Evolutionary conservation across 2,797 vertebrate genomes (phyloP), one percentile per base, ranked within the genome.

Genomic region (Poeciliopsis presidionis): DNA sequence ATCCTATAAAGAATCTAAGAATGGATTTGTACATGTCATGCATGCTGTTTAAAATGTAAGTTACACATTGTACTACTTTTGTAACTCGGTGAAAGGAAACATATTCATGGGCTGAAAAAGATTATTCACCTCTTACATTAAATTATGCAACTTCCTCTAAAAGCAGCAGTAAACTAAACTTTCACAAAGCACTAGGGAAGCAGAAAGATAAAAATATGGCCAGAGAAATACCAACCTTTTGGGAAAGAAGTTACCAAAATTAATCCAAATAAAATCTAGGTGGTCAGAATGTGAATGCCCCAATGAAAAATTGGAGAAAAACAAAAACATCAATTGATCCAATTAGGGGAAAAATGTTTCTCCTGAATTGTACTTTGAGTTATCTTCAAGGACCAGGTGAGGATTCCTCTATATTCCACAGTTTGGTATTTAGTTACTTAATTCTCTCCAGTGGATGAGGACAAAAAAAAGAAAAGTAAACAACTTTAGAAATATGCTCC

Each of bases 151-250:
- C 25, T 83, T 84, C 78, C 47, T 73, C 83, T 90, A 88, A 82
- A 89, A 88, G 90, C 87, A 94, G 88, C 91, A 87, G 79, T 90
- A 87, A 84, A 81, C 80, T 84, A 75, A 95, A 94, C 95, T 81
- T 92, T 95, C 89, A 92, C 85, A 96, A 88, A 96, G 92, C 95
- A 95, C 93, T 94, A 94, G 95, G 95, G 95, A 96, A 95, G 95
- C 96, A 97, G 97, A 97, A 95, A 91, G 69, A 94, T 88, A 91
- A 97, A 96, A 97, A 95, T 90, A 98, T 96, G 97, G 97, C 97
- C 97, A 99, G 96, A 96, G 96, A 96, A 98, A 99, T 99, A 99
- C 98, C 98, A 99, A 99, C 98, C 98, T 99, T 99, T 98, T 99
- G 92, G 94, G 95, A 96, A 96, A 98, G 97, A 96, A 96, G 98